Percentiles rank a stretch among this genome's conserved stretches.
Conservation (phyloP, 92 coral and sea anemone species). For the Virgularia gustaviana region DNA sequence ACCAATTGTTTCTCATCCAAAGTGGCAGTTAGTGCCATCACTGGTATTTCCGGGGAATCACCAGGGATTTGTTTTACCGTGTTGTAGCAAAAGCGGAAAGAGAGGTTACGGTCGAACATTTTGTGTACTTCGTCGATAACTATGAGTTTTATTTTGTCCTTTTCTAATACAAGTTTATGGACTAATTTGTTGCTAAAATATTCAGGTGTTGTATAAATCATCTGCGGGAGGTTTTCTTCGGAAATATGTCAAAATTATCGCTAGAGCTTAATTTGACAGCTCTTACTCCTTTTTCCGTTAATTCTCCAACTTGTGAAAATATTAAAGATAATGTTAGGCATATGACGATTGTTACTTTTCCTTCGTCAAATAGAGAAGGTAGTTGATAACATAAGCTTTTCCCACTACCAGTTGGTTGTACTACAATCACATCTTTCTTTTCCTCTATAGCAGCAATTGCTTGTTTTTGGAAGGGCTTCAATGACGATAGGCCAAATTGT, state of each 20-base stretch:
- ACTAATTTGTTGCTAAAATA: constrained; percentile 34
- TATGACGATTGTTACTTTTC: not conserved
- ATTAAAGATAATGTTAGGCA: constrained; percentile 29
- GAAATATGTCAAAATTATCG: not conserved
- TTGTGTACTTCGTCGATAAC: constrained; percentile 52
- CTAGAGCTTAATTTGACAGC: constrained; percentile 8
- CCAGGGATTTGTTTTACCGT: not conserved
- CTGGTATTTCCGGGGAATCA: constrained; percentile 13
- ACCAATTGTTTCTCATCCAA: constrained; percentile 18
- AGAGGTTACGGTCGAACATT: constrained; percentile 38
- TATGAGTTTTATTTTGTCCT: constrained; percentile 23
- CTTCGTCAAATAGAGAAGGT: constrained; percentile 3
- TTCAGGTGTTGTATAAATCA: constrained; percentile 50
- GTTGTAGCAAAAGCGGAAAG: constrained; percentile 31
- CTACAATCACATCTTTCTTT: constrained; percentile 22
- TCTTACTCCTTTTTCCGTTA: constrained; percentile 6
- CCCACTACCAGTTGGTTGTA: constrained; percentile 44
- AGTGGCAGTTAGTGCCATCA: constrained; percentile 55
- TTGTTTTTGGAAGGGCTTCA: too few relatives aligned
- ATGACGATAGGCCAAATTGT: constrained; percentile 1
- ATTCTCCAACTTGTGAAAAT: not conserved
- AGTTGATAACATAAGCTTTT: constrained; percentile 30
- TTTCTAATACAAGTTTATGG: not conserved
- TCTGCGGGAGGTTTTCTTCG: not conserved
- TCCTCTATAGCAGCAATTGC: constrained; percentile 32